Evolutionary conservation across 2,113 vertebrate species (phyloP), one percentile per base, ranked within the genome.

Genomic region (Syngnathoides biaculeatus): DNA sequence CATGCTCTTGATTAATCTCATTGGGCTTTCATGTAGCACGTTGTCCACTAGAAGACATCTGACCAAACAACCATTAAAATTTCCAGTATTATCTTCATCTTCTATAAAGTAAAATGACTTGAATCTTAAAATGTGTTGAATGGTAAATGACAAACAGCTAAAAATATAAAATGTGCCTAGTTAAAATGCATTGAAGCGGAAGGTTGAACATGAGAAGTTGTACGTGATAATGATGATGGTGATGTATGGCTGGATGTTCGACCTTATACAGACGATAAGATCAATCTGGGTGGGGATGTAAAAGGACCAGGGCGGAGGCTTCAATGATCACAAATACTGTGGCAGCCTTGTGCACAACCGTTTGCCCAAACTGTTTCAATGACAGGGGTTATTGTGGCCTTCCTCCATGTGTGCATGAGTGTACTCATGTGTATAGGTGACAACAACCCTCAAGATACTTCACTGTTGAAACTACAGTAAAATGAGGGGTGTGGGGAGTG

Each of bases 261-360:
- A 70, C 24, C 45, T 39, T 5, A 6, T 35, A 22, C 20, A 61
- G 42, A 64, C 39, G 4, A 30, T 48, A 39, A 53, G 5, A 58
- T 56, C 26, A 47, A 57, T 42, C 6, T 43, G 30, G n/a, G n/a
- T 67, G 58, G 42, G 20, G 26, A 65, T 24, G 53, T 14, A 38
- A 53, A 63, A 45, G 24, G 43, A 26, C 13, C 22, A 40, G 50
- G 2, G 14, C n/a, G n/a, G 35, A n/a, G 14, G 39, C 22, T 20
- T 76, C 38, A 8, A 43, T 38, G 20, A 3, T 42, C n/a, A 63
- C 39, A 39, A 26, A 22, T 48, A 45, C 53, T 64, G 48, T 65
- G 55, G 38, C 79, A 64, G 42, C 78, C 73, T 78, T 74, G 68
- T 67, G 75, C 67, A 78, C 78, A 57, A 61, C 66, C 61, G 52